Base-by-base conservation (phyloP, 2,113 vertebrate species). In the Erythrolamprus reginae region DNA sequence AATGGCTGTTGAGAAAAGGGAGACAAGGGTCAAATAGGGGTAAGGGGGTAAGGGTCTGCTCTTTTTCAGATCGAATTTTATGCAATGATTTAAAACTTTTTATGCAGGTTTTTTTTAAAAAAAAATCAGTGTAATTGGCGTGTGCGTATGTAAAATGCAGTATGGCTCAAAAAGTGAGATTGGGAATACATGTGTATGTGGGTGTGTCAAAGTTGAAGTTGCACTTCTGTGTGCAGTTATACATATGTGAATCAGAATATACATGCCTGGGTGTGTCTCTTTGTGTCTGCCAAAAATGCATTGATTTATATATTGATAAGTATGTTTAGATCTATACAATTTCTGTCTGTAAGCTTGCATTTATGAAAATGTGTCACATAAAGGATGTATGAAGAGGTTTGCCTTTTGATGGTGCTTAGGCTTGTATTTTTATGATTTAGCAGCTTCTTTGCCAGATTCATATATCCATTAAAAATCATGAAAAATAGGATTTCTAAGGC, bases 401-500 rank as follows among this genome's bases (percentile, higher is more conserved):
- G 55, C 94, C 93, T 91, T 8, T 92, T 4, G 93, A 13, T 4
- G 13, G 2, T 77, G 65, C 4, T 47, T 91, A 4, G 28, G 77
- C 4, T 47, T 92, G 5, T 33, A 28, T 91, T 85, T 77, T 85
- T 65, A 0, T 9, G 1, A 93, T 65, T 87, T 0, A 82, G 89
- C 82, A 21, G 94, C 96, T 94, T 93, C 93, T 95, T 84, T 88
- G 85, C 90, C 90, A 92, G 86, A 83, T 92, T 84, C 91, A 90
- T 45, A 13, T 50, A 33, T 0, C 26, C 42, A 82, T 28, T 13
- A 8, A 91, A 82, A 91, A 91, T 42, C 50, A 47, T 28, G 50
- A 2, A 83, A 82, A 3, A 21, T 88, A 21, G 17, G 15, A 38
- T 0, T 1, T n/a, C 86, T 88, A 85, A 91, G 82, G 91, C 93